Conservation (phyloP, 2,888 invertebrate genomes). For the Cryptocheilus praepositus region DNA sequence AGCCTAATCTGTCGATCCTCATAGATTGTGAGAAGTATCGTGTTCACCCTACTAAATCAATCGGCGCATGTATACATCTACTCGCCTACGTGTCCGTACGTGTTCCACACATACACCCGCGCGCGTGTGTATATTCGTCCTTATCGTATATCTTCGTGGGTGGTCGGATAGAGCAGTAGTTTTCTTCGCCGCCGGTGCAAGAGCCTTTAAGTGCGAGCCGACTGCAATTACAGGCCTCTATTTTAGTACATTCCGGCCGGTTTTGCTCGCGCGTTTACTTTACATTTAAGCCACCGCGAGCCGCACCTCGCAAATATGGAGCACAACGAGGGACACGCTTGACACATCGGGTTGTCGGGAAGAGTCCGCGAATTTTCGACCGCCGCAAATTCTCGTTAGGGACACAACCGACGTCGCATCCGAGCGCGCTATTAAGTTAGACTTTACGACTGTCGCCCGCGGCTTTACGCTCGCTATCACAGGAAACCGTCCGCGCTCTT, state of each 20-base stretch:
- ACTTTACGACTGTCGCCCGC: too few relatives aligned
- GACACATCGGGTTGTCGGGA: too few relatives aligned
- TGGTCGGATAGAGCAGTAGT: conserved; percentile 32
- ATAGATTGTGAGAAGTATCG: conserved; percentile 63
- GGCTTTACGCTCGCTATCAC: too few relatives aligned
- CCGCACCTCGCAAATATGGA: too few relatives aligned
- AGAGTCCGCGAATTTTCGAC: too few relatives aligned
- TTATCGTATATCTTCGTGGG: neutral
- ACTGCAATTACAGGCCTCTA: conserved; percentile 28
- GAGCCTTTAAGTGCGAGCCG: conserved; percentile 41
- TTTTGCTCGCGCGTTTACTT: conserved; percentile 11
- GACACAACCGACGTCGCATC: too few relatives aligned
- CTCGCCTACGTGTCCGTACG: conserved; percentile 51
- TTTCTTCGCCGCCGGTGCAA: conserved; percentile 35
- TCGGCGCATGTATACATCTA: conserved; percentile 39
- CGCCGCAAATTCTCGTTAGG: too few relatives aligned
- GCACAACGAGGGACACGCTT: too few relatives aligned
- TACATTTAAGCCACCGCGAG: conserved; percentile 9
- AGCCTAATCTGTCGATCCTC: conserved; percentile 57
- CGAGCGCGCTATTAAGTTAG: too few relatives aligned
- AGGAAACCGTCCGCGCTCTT: too few relatives aligned
- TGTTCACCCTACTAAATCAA: conserved; percentile 66
- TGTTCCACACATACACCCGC: conserved; percentile 24
- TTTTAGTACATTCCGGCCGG: conserved; percentile 14
- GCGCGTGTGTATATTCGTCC: neutral